Evolutionary conservation across 2,113 vertebrate species (phyloP).

Genomic region (Tretioscincus oriximinensis): DNA sequence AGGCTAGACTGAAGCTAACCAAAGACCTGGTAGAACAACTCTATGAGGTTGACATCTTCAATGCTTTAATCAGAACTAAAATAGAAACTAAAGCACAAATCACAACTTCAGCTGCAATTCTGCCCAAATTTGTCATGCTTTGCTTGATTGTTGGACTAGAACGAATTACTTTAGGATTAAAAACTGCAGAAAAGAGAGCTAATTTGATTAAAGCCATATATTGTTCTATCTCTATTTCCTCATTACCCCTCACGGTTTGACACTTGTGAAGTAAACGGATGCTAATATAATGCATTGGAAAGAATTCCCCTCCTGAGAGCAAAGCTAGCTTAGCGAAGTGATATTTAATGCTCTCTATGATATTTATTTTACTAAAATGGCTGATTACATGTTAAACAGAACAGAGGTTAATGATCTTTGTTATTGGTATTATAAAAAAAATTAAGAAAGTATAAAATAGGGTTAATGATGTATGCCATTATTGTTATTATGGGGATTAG

Average conservation of each 20-base stretch:
- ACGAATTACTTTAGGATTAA: slow-evolving; percentile 9
- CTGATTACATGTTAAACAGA: slow-evolving; percentile 76
- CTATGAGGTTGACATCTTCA: not conserved
- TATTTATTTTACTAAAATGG: slow-evolving; percentile 78
- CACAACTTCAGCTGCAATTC: slow-evolving; percentile 10
- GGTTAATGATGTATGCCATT: slow-evolving; percentile 78
- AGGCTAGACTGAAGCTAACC: too few species aligned
- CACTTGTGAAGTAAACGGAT: slow-evolving; percentile 71
- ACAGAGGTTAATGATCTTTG: slow-evolving; percentile 77
- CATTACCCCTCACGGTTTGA: slow-evolving; percentile 52
- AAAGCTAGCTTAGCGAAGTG: slow-evolving; percentile 70
- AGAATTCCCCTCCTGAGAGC: slow-evolving; percentile 66
- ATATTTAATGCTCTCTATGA: slow-evolving; percentile 74
- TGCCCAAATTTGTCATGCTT: not conserved
- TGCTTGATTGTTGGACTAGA: slow-evolving; percentile 6
- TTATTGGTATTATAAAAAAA: slow-evolving; percentile 75
- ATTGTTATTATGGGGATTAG: slow-evolving; percentile 74
- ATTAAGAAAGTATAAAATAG: slow-evolving; percentile 75
- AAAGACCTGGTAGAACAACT: too few species aligned
- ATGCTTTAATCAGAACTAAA: not conserved
- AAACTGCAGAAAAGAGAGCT: slow-evolving; percentile 36
- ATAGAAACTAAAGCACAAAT: not conserved
- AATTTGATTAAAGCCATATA: slow-evolving; percentile 59
- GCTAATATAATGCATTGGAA: slow-evolving; percentile 64
- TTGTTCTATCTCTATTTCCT: slow-evolving; percentile 54